Base-by-base conservation (phyloP, 2,113 vertebrate species). In the Gnathonemus echidnorhynchus region DNA sequence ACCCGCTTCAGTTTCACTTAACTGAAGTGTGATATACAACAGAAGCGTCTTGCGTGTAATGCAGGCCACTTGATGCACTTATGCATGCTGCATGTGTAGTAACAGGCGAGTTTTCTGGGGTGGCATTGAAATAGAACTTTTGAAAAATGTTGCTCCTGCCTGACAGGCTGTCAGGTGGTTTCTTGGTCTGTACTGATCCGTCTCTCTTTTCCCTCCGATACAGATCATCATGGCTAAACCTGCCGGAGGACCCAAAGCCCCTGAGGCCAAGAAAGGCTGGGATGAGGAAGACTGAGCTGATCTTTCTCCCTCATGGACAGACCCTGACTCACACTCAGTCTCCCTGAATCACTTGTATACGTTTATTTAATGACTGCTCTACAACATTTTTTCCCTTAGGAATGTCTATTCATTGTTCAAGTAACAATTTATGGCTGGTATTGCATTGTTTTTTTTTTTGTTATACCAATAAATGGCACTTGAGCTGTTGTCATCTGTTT, bases 171-270 rank as follows among this genome's bases (percentile, higher is more conserved):
- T 31, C 62, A 4, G n/a, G 27, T 31, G 62, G 62, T 31, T 11
- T 86, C 8, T 31, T 35, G 5, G 17, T 5, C 19, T 66, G 15
- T 62, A 46, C 83, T 39, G 39, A 50, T 24, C 27, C 87, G 2
- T 70, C 0, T 90, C 31, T 35, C 85, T 19, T 19, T 80, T 87
- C 0, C 2, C 89, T 90, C 31, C 88, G 46, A 3, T 50, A 88
- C 83, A 99, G 98, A 99, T 99, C 90, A 99, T 99, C 92, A 99
- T 99, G 98, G 98, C 98, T 91, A 99, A 98, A 95, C 97, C 97
- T 93, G 97, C 98, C 84, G 98, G 98, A 90, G 98, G 98, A 83
- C 98, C 98, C 66, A 99, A 97, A 95, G 94, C 98, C 93, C 98
- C 98, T 2, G 96, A 97, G 91, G 97, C 96, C 91, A 99, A 96